phyloP scores from a whole-genome alignment of 2,113 vertebrate species.

The Elgaria multicarinata region DNA sequence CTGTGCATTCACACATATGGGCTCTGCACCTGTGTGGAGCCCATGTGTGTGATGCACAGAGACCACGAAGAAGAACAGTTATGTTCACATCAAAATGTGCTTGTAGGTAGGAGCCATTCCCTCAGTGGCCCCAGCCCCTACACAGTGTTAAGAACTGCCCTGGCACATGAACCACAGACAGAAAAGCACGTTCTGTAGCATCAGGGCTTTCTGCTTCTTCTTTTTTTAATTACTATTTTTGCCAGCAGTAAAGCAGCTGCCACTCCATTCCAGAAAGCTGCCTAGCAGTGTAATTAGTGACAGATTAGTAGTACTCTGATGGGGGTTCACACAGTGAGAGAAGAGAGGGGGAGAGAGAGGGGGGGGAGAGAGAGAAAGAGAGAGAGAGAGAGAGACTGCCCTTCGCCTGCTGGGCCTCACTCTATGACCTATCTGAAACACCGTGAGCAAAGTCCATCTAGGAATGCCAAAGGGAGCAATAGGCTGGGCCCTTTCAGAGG shows the following conservation, averaged over 20 bases:
- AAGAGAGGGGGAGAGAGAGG: background rate
- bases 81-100: background rate
- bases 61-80: too few species aligned
- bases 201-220: constrained; percentile 10
- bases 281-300: constrained; percentile 38
- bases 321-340: background rate
- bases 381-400: background rate
- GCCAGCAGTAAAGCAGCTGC: constrained; percentile 52
- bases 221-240: constrained; percentile 39
- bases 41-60: too few species aligned
- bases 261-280: background rate
- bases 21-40: too few species aligned
- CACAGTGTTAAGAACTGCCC: background rate
- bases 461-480: background rate
- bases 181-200: background rate
- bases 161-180: background rate
- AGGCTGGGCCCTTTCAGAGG: background rate
- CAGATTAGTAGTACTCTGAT: constrained; percentile 11
- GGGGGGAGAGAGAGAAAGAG: background rate
- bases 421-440: background rate
- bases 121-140: background rate
- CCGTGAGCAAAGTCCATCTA: background rate
- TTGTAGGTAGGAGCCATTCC: background rate
- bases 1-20: too few species aligned
- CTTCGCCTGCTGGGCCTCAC: background rate